phyloP scores from a whole-genome alignment of 2,113 vertebrate genomes.

The Pseudopodoces humilis region DNA sequence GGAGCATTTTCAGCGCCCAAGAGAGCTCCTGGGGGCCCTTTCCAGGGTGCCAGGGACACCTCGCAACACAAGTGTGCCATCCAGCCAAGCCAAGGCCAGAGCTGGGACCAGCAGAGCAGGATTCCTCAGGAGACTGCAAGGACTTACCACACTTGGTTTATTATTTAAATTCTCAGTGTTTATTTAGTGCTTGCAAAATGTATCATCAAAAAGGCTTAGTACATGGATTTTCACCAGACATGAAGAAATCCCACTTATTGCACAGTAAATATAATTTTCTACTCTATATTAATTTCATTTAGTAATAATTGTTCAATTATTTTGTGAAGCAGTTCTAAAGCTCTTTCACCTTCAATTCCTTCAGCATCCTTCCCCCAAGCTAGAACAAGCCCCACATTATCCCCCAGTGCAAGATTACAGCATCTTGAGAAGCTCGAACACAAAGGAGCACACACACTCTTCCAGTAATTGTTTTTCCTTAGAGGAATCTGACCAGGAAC shows the following conservation, averaged over 20 bases:
- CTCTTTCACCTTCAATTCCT: not conserved
- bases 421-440: not conserved
- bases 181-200: constrained; percentile 53
- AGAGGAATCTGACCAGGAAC: not conserved
- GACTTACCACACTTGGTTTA: not conserved
- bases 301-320: not conserved
- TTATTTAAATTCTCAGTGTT: constrained; percentile 9
- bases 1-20: not conserved
- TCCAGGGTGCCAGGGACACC: not conserved
- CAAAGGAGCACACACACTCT: not conserved
- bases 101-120: not conserved
- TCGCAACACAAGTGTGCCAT: accelerated
- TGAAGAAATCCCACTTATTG: constrained; percentile 23
- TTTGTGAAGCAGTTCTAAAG: not conserved
- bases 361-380: not conserved
- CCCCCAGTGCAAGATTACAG: not conserved
- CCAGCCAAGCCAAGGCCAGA: not conserved
- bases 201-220: constrained; percentile 20
- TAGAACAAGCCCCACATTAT: not conserved
- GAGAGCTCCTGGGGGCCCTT: not conserved
- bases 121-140: not conserved
- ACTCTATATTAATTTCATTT: not conserved
- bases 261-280: not conserved
- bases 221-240: not conserved
- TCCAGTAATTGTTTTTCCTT: not conserved